Evolutionary conservation across 2,888 invertebrate species (phyloP), one percentile per base, ranked within the genome.

Genomic region (Drosophila yooni): DNA sequence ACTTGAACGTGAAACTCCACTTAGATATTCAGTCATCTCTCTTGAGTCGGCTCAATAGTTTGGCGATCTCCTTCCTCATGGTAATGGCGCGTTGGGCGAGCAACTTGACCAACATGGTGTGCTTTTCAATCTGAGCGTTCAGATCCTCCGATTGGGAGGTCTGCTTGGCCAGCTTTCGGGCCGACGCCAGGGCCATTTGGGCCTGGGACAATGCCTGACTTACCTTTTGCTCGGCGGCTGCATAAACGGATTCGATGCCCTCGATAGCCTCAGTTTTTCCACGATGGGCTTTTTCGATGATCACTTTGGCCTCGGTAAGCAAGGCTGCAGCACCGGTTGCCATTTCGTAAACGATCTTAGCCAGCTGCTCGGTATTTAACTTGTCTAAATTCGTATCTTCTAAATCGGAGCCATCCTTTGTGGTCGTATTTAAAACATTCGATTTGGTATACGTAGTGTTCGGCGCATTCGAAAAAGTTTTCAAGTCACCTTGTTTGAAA

Each of bases 41-140:
- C 43, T 79, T 70, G 3, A 85, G 67, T 15, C 63, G 73, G 6
- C 53, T 27, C 11, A 86, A 68, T 2, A 86, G 58, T 34, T 64
- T 70, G n/a, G 21, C 62, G 29, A 88, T 86, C 48, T 90, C 72
- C 31, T 74, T 72, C 34, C 80, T 78, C 36, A 88, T 56, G 36
- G 65, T 29, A 7, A 67, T 58, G 15, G 87, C 83, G 2, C 72
- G 86, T 15, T 56, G 66, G n/a, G 70, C 82, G 31, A 88, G 13
- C 7, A 82, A 25, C 29, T 83, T 74, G 64, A 83, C 83, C 74
- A 90, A n/a, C 33, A 57, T 11, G 1, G 74, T 64, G 29, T 88
- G 83, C 66, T 88, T 88, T n/a, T 83, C 73, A 33, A 88, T 74
- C 67, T 79, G 69, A 0, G 54, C 73, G 13, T 69, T 10, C 1